Percentiles rank a stretch among this genome's conserved stretches.
These are phyloP conservation scores for Siniperca obscura DNA, from an alignment of 2,797 vertebrate species.

Conservation along the genomic window DNA sequence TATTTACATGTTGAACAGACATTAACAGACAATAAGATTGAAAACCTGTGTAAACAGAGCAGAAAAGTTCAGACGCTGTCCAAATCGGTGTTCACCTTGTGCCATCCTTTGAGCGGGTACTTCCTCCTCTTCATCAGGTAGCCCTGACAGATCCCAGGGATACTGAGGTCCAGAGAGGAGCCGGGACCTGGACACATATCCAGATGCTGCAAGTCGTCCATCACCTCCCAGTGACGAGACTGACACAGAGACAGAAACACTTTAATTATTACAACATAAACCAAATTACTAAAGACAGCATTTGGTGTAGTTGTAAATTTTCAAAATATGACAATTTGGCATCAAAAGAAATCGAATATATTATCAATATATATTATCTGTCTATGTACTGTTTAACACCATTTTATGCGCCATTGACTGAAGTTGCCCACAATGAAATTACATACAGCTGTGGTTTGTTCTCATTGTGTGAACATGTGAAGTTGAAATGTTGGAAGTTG, in stretches of 20 bases:
- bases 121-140: slow-evolving; percentile 94
- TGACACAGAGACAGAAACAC: slow-evolving; percentile 31
- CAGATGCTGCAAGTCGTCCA: slow-evolving; percentile 83
- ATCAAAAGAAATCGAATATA: neutral
- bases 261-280: neutral
- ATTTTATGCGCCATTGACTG: neutral
- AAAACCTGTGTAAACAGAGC: neutral
- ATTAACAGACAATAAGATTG: neutral
- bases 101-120: slow-evolving; percentile 96
- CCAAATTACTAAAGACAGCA: neutral
- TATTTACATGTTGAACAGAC: neutral
- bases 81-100: slow-evolving; percentile 85
- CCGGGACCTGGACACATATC: slow-evolving; percentile 54
- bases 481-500: neutral
- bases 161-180: slow-evolving; percentile 65
- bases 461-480: neutral
- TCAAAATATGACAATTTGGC: neutral
- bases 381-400: neutral
- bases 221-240: slow-evolving; percentile 92
- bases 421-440: neutral
- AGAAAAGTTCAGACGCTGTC: neutral
- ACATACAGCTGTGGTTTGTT: neutral
- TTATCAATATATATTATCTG: too few relatives aligned
- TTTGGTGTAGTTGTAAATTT: neutral
- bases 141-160: slow-evolving; percentile 90